Base-by-base conservation (phyloP, 2,797 vertebrate genomes). In the Clamator glandarius region DNA sequence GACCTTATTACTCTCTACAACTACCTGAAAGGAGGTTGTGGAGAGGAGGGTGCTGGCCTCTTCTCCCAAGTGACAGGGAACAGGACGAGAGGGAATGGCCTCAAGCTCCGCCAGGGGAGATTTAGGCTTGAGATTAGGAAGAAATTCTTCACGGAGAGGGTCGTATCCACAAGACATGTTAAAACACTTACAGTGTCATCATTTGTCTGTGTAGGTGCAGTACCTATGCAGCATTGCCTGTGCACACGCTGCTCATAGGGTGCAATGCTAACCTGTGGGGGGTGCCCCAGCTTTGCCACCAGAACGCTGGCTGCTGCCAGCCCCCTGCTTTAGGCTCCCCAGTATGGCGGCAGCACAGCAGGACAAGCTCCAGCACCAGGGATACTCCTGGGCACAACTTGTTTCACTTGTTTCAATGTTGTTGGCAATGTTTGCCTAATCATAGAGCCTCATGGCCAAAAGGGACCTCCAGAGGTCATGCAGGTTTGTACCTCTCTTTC, bases 201-300 rank as follows among this genome's bases (percentile, higher is more conserved):
- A 0, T 59, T 64, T 64, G 29, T 55, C 64, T 68, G 2, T 9
- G 5, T 24, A 25, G 23, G 12, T 17, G 31, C 6, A 16, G 55
- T 29, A 52, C 20, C 20, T 16, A 33, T 11, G 6, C 10, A 57
- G 28, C 4, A 2, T 28, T 19, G 50, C 13, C 39, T 44, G 25
- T 9, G 21, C 18, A 26, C n/a, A 3, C 39, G 24, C 52, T 15
- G 41, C 41, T 31, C 10, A 5, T 8, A 7, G 9, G 36, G 5
- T 14, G 0, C 0, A 1, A 29, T 55, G 21, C 50, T 72, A 44
- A 29, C 13, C 15, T 1, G 0, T 2, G 9, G 29, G 1, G 13
- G 17, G 23, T 36, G 9, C 21, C 44, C 6, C 3, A 39, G 44
- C 12, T 46, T 72, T 62, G 33, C 24, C 1, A 2, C 31, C 28